Percentiles rank a stretch among this genome's conserved stretches.
These are phyloP conservation scores for Lacerta bilineata DNA, from an alignment of 2,797 vertebrate species.

Conservation along the genomic window DNA sequence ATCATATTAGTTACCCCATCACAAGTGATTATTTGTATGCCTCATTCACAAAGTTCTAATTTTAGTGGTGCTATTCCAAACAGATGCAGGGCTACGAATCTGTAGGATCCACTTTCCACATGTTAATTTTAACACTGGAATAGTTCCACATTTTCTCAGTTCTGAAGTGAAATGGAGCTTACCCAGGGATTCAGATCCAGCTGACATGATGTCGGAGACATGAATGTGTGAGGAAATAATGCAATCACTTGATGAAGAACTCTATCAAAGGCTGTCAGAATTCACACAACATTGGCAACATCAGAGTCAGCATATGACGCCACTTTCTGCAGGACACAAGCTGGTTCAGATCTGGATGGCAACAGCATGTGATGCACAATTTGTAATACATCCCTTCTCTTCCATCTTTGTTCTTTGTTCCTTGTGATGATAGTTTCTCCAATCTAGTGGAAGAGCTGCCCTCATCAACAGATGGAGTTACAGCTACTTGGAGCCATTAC, in stretches of 20 bases:
- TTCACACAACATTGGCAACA: neutral
- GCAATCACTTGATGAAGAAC: neutral
- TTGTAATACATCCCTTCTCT: neutral
- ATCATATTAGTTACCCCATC: neutral
- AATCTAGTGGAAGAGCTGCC: conserved; percentile 40
- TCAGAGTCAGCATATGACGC: neutral
- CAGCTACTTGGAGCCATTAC: conserved; percentile 28
- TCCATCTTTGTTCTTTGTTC: conserved; percentile 7
- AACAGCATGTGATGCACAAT: conserved; percentile 21
- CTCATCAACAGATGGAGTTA: conserved; percentile 31
- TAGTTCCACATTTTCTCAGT: neutral
- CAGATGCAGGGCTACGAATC: neutral
- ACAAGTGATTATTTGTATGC: neutral
- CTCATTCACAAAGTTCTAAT: neutral
- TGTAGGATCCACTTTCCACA: neutral
- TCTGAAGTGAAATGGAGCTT: neutral
- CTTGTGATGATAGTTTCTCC: no score
- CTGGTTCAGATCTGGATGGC: neutral
- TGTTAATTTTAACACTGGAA: neutral
- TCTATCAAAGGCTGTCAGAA: neutral
- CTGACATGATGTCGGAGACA: neutral
- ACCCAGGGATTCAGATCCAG: neutral
- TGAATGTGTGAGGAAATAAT: neutral
- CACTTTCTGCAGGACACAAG: neutral
- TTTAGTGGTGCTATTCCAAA: neutral